phyloP scores from a whole-genome alignment of 2,888 invertebrate genomes.

The Mantis religiosa region DNA sequence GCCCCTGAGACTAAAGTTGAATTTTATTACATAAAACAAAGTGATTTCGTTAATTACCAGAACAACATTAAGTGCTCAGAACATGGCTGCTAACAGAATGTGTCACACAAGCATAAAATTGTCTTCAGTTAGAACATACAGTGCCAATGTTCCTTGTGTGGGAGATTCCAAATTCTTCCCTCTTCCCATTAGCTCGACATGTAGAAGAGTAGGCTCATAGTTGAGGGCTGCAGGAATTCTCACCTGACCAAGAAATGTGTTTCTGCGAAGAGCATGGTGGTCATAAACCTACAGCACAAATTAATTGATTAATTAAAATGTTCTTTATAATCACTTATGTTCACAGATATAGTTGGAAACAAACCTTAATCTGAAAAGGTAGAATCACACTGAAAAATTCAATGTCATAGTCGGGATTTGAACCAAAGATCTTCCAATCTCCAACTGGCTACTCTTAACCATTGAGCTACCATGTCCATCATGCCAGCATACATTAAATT shows the following conservation, averaged over 20 bases:
- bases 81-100: background rate
- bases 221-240: slow-evolving; percentile 37
- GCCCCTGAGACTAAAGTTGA: too few relatives aligned
- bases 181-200: slow-evolving; percentile 28
- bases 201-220: slow-evolving; percentile 34
- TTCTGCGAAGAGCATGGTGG: slow-evolving; percentile 34
- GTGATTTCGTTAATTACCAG: too few relatives aligned
- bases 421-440: too few relatives aligned
- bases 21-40: too few relatives aligned
- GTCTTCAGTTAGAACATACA: slow-evolving; percentile 37
- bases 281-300: slow-evolving; percentile 34
- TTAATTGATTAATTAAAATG: background rate
- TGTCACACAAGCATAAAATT: slow-evolving; percentile 24
- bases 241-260: slow-evolving; percentile 36
- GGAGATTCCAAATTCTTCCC: slow-evolving; percentile 22
- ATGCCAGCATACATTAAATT: too few relatives aligned
- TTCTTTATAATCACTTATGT: slow-evolving; percentile 32
- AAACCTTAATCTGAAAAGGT: too few relatives aligned
- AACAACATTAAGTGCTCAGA: too few relatives aligned
- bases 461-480: too few relatives aligned
- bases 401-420: too few relatives aligned
- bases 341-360: too few relatives aligned
- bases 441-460: too few relatives aligned
- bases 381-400: too few relatives aligned
- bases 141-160: slow-evolving; percentile 31